Evolutionary conservation across 2,888 invertebrate species (phyloP).

Genomic region (Thysanoteuthis rhombus): DNA sequence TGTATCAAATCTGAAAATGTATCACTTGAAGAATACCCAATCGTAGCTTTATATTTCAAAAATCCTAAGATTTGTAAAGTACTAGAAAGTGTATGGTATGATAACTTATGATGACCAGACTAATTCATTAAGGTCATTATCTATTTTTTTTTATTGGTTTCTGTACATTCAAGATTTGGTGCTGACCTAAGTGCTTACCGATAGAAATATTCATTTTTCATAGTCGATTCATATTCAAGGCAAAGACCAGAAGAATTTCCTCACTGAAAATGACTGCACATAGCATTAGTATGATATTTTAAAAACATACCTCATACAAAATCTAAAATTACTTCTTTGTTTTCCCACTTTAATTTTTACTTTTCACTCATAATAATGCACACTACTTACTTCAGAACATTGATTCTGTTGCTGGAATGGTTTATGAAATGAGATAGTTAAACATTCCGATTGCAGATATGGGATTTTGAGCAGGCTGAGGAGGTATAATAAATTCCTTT

Average conservation of each 20-base stretch:
- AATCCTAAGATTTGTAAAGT: no score
- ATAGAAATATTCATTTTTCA: not conserved
- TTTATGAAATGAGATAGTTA: not conserved
- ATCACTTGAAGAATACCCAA: no score
- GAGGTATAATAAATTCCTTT: no score
- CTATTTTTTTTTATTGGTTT: not conserved
- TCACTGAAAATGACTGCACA: not conserved
- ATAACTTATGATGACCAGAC: no score
- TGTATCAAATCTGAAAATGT: no score
- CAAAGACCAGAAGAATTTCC: not conserved
- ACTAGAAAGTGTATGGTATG: no score
- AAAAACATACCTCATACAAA: not conserved
- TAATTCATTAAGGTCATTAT: not conserved
- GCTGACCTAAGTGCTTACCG: not conserved
- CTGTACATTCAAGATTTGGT: not conserved
- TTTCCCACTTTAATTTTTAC: not conserved
- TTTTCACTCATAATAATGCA: not conserved
- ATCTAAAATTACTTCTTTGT: not conserved
- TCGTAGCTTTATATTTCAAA: no score
- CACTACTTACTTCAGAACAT: no score
- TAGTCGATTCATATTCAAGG: not conserved
- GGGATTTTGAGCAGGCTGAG: no score
- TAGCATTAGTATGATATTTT: not conserved
- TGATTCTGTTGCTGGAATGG: not conserved
- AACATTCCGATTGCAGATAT: no score